phyloP scores from a whole-genome alignment of 64 coral and sea anemone species.

The Anthopleura sola region DNA sequence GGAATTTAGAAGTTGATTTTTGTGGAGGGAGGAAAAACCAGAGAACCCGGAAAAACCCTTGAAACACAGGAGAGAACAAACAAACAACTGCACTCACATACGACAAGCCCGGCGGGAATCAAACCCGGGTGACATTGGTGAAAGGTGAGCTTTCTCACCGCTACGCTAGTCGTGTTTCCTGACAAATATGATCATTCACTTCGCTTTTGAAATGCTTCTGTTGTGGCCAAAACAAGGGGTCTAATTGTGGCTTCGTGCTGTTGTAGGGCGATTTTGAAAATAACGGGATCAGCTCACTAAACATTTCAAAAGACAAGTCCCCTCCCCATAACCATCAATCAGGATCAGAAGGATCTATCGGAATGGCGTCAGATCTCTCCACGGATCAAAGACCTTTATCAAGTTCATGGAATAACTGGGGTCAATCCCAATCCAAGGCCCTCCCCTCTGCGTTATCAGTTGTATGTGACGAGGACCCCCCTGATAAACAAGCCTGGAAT shows the following conservation, averaged over 20 bases:
- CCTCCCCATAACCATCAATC: conserved; percentile 27
- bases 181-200: too few relatives aligned
- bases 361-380: background rate
- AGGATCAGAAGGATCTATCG: background rate
- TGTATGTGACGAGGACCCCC: conserved; percentile 68
- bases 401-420: conserved; percentile 71
- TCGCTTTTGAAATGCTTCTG: too few relatives aligned
- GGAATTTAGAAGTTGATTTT: too few relatives aligned
- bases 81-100: too few relatives aligned
- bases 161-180: too few relatives aligned
- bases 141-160: too few relatives aligned
- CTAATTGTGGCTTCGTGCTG: background rate
- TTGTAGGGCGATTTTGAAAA: background rate
- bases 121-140: too few relatives aligned
- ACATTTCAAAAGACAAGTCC: conserved; percentile 16
- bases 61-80: too few relatives aligned
- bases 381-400: conserved; percentile 36
- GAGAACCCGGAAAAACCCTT: too few relatives aligned
- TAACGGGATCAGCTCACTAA: background rate
- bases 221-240: too few relatives aligned
- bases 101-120: too few relatives aligned
- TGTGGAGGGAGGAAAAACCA: too few relatives aligned
- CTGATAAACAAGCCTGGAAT: conserved; percentile 86
- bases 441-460: conserved; percentile 49
- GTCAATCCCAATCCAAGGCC: conserved; percentile 57